Base-by-base conservation (phyloP, 2,797 vertebrate genomes). In the Xenopus petersii region DNA sequence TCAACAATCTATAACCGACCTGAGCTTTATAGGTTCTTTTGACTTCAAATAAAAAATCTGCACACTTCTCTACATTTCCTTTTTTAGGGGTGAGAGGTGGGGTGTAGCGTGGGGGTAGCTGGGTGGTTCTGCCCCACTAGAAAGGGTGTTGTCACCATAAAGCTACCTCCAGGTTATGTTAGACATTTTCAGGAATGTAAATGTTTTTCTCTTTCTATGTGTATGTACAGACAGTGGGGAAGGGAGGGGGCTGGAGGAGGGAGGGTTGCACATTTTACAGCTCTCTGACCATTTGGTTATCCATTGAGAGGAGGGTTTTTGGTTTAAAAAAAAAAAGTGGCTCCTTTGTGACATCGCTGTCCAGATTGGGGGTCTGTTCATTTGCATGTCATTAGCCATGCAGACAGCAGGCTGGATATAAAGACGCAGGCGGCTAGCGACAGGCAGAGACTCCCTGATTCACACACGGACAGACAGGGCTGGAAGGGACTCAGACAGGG, bases 381-480 rank as follows among this genome's bases (percentile, higher is more conserved):
- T 98, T 97, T 98, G 95, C 96, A 98, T 99, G 92, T 97, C 95
- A 98, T 98, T 98, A 98, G 90, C 89, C 92, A 94, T 92, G 94
- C 93, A 92, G 92, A 88, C 91, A 90, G 90, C 91, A 88, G 90
- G 92, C 91, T 86, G 90, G 89, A 98, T 98, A 98, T 96, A 99
- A 74, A 96, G 91, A 91, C 82, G 88, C 91, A 86, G 89, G 90
- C 90, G 83, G 89, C 83, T 81, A 86, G 86, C 90, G 82, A 87
- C 87, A 90, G 91, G 91, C 94, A 96, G 94, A 96, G 88, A 92
- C 89, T 88, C 90, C 88, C 89, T 84, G 90, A 86, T 83, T 84
- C 83, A 88, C 84, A 86, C 88, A 81, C 60, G 49, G 55, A 68
- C 82, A 86, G 84, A 83, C 83, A 88, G 79, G 84, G 83, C 81